phyloP scores from a whole-genome alignment of 2,888 invertebrate genomes.

The Plagodis pulveraria region DNA sequence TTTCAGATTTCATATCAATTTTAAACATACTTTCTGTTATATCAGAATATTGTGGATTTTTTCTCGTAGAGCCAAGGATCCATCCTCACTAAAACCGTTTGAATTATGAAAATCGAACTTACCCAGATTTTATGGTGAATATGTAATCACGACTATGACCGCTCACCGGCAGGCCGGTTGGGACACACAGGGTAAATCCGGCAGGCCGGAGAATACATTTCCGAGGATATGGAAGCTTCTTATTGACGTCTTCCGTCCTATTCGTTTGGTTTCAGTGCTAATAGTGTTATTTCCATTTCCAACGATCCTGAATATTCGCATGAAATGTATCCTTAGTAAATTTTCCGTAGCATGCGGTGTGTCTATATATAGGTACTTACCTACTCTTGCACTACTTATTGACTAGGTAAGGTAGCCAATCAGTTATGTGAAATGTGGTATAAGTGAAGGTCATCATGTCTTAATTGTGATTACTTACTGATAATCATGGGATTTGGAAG shows the following conservation, averaged over 20 bases:
- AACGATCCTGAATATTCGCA: not conserved
- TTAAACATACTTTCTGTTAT: too few relatives aligned
- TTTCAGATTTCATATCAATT: too few relatives aligned
- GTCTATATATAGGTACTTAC: constrained; percentile 45
- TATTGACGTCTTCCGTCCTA: constrained; percentile 15
- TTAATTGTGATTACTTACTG: constrained; percentile 45
- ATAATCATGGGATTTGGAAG: constrained; percentile 43
- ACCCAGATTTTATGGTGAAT: too few relatives aligned
- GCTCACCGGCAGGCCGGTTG: too few relatives aligned
- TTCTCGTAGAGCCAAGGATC: too few relatives aligned
- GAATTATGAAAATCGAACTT: too few relatives aligned
- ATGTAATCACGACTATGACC: too few relatives aligned
- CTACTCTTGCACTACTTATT: not conserved
- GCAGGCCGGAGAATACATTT: too few relatives aligned
- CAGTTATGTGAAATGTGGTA: constrained; percentile 60
- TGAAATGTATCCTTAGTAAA: not conserved
- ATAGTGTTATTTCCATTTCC: not conserved
- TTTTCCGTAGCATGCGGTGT: constrained; percentile 29
- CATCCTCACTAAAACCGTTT: too few relatives aligned
- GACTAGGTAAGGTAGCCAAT: constrained; percentile 37
- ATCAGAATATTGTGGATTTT: too few relatives aligned
- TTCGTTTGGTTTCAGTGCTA: not conserved
- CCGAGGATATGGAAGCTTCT: constrained; percentile 43
- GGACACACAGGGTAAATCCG: too few relatives aligned
- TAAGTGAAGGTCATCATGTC: constrained; percentile 71